Evolutionary conservation across 2,113 vertebrate species (phyloP).

Genomic region (Tragelaphus buxtoni): DNA sequence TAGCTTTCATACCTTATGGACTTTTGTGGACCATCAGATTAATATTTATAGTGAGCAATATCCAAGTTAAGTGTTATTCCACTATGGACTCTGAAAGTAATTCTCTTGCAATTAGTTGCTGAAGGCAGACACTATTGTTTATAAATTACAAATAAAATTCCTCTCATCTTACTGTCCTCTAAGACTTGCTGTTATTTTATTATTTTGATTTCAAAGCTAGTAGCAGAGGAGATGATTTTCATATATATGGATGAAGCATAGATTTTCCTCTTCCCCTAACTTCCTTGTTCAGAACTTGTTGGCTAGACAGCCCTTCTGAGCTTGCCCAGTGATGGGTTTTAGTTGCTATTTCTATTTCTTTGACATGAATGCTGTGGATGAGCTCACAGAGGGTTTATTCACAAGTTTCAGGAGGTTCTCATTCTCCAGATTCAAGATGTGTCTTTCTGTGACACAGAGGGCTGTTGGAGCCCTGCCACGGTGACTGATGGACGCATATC

Average conservation of each 20-base stretch:
- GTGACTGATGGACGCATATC: accelerated
- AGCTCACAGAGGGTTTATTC: background rate
- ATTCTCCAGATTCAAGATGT: background rate
- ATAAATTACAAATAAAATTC: conserved; percentile 7
- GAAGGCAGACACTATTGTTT: background rate
- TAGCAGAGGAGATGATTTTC: background rate
- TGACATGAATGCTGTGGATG: background rate
- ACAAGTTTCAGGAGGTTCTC: background rate
- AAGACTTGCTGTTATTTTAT: background rate
- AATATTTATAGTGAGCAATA: conserved; percentile 41
- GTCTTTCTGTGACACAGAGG: accelerated
- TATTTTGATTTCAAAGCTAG: background rate
- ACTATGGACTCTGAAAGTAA: background rate
- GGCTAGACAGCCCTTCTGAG: accelerated
- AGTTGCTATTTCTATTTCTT: background rate
- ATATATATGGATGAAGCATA: background rate
- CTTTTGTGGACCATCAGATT: background rate
- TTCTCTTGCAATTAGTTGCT: conserved; percentile 10
- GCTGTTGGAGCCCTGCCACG: no score
- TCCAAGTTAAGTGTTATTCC: conserved; percentile 32
- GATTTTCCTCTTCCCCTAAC: background rate
- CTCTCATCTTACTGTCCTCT: background rate
- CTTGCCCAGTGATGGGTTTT: background rate
- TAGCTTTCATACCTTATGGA: background rate
- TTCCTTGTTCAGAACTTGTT: background rate